phyloP scores from a whole-genome alignment of 2,797 vertebrate species.

The Chanos chanos region DNA sequence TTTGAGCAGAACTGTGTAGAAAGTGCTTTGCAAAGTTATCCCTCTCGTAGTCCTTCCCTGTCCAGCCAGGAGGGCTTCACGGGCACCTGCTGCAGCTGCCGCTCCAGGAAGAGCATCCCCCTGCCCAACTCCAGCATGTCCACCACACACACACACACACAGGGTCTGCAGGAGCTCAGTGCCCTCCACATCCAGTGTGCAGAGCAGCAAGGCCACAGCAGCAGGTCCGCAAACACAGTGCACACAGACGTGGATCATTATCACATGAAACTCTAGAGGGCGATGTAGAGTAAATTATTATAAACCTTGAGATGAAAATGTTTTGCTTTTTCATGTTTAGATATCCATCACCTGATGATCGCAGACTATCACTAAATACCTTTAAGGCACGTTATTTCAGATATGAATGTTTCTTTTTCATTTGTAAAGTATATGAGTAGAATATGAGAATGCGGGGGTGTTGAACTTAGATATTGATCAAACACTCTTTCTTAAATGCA shows the following conservation, averaged over 20 bases:
- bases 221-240: constrained; percentile 72
- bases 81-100: constrained; percentile 84
- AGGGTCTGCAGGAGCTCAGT: constrained; percentile 90
- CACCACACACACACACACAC: constrained; percentile 50
- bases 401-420: too few species aligned
- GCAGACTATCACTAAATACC: too few species aligned
- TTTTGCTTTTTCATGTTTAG: too few species aligned
- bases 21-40: constrained; percentile 77
- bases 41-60: constrained; percentile 82
- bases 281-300: background rate
- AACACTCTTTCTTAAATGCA: background rate
- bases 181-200: constrained; percentile 92
- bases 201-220: constrained; percentile 74
- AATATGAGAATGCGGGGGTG: too few species aligned
- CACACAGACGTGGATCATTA: background rate
- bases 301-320: background rate
- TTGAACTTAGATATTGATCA: too few species aligned
- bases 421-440: too few species aligned
- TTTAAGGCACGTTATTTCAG: too few species aligned
- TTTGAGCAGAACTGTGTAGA: constrained; percentile 94
- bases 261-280: constrained; percentile 10
- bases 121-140: constrained; percentile 82
- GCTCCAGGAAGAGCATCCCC: constrained; percentile 76
- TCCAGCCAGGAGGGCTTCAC: constrained; percentile 74
- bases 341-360: too few species aligned